Base-by-base conservation (phyloP, 2,797 vertebrate species). In the Synanceia verrucosa region DNA sequence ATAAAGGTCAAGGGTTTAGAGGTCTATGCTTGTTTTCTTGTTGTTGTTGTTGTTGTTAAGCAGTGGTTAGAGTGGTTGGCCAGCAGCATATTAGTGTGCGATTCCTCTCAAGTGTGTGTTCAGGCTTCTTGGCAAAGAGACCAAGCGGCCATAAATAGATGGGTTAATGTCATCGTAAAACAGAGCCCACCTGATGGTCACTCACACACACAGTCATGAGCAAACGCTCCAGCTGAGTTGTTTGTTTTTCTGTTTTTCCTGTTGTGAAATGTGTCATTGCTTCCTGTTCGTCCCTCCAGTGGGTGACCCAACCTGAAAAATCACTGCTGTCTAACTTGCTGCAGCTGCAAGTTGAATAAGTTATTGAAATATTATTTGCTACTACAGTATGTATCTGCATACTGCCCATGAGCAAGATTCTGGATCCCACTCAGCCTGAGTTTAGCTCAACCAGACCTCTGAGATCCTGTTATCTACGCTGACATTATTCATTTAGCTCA, bases 191-290 rank as follows among this genome's bases (percentile, higher is more conserved):
- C 77, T 69, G 61, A 67, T 56, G 47, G 21, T 50, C 51, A n/a
- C 51, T 19, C 43, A 43, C 44, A 37, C 13, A 24, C 48, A 31
- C 72, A 73, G 48, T 68, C 72, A 24, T 55, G 31, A 4, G 19
- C 64, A 69, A 51, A 73, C 75, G 48, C 65, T 78, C 86, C 65
- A 50, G 47, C 70, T 5, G 41, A 55, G 48, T 16, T 78, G 48
- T 75, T 84, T 86, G 36, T 62, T 60, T 81, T 79, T 63, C 50
- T 51, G 5, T 62, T 59, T 53, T 73, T 77, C 70, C 75, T 64
- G 60, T 81, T 47, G 79, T 82, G 76, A 71, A 66, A 76, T 76
- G 73, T 46, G 53, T 78, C 73, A 69, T 10, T 13, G 48, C 47
- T 72, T 78, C 76, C 73, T 68, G 48, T 72, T 77, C 2, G 4